Percentiles rank a stretch among this genome's conserved stretches.
These are phyloP conservation scores for Drosophila malerkotliana DNA, from an alignment of 1,140 invertebrate genomes.

Conservation along the genomic window DNA sequence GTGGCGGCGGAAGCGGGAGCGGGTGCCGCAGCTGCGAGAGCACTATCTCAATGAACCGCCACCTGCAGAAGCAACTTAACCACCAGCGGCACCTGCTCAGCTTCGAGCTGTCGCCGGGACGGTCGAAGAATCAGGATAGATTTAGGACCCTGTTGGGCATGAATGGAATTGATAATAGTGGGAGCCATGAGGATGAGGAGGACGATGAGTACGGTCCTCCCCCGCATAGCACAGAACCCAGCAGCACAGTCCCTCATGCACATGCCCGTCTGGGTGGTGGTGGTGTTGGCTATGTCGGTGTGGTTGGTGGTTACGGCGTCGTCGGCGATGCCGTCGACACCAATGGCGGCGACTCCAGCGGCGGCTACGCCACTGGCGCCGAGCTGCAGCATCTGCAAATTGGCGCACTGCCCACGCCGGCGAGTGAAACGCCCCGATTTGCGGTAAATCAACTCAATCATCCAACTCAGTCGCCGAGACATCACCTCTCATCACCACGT, in stretches of 20 bases:
- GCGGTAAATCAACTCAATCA: constrained; percentile 83
- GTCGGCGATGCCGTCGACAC: constrained; percentile 50
- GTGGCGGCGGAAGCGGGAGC: constrained; percentile 43
- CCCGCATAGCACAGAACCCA: constrained; percentile 82
- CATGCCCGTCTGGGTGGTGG: constrained; percentile 10
- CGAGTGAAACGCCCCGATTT: constrained; percentile 83
- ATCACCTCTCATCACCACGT: background rate
- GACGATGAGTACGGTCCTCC: constrained; percentile 73
- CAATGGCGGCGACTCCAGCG: constrained; percentile 46
- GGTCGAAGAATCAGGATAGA: constrained; percentile 83
- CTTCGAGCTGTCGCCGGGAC: constrained; percentile 80
- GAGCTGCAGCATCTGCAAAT: constrained; percentile 80
- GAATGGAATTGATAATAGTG: constrained; percentile 81
- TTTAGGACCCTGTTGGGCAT: constrained; percentile 83
- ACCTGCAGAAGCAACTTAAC: constrained; percentile 83
- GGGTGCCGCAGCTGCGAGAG: constrained; percentile 83
- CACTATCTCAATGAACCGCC: constrained; percentile 81
- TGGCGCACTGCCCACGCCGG: constrained; percentile 83
- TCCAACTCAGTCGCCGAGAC: constrained; percentile 1
- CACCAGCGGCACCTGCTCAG: constrained; percentile 83
- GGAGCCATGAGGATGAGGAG: constrained; percentile 54
- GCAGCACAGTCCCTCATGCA: constrained; percentile 37
- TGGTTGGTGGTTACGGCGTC: constrained; percentile 27
- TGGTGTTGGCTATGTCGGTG: constrained; percentile 31
- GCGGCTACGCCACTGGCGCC: constrained; percentile 59